phyloP scores from a whole-genome alignment of 2,113 vertebrate genomes.

The Brachionichthys hirsutus region DNA sequence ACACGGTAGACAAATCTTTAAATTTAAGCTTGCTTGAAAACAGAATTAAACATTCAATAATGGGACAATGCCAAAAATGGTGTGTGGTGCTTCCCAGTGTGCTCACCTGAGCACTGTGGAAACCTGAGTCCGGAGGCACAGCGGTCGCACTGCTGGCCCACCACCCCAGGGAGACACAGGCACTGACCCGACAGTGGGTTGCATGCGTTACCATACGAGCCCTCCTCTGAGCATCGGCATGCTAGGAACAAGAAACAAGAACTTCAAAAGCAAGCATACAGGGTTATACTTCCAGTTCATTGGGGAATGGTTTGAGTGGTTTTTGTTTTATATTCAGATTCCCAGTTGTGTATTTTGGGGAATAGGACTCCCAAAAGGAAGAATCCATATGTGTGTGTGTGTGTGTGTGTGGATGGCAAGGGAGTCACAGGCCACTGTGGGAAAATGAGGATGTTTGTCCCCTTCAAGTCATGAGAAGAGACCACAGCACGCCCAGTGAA shows the following conservation, averaged over 20 bases:
- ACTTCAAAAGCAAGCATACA: background rate
- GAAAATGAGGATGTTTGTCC: slow-evolving; percentile 31
- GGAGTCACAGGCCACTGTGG: no score
- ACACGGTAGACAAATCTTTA: no score
- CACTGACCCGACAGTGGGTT: slow-evolving; percentile 80
- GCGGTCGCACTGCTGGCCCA: slow-evolving; percentile 81
- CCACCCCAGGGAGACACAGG: slow-evolving; percentile 75
- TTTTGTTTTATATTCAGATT: slow-evolving; percentile 7
- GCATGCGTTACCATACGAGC: slow-evolving; percentile 77
- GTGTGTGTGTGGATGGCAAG: slow-evolving; percentile 19
- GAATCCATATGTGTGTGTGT: slow-evolving; percentile 17
- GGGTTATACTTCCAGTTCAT: background rate
- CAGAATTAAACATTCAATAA: background rate
- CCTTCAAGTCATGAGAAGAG: slow-evolving; percentile 54
- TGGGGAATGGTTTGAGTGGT: background rate
- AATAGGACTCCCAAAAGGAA: slow-evolving; percentile 36
- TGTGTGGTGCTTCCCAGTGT: no score
- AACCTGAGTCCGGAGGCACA: slow-evolving; percentile 78
- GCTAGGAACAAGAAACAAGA: slow-evolving; percentile 63
- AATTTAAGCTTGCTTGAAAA: background rate
- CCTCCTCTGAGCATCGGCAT: slow-evolving; percentile 80
- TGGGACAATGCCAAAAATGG: background rate
- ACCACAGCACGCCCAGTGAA: slow-evolving; percentile 29
- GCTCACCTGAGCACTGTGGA: slow-evolving; percentile 82
- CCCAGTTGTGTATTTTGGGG: slow-evolving; percentile 39